Evolutionary conservation across 2,888 invertebrate genomes (phyloP).

Genomic region (Cyclophora albipunctata): DNA sequence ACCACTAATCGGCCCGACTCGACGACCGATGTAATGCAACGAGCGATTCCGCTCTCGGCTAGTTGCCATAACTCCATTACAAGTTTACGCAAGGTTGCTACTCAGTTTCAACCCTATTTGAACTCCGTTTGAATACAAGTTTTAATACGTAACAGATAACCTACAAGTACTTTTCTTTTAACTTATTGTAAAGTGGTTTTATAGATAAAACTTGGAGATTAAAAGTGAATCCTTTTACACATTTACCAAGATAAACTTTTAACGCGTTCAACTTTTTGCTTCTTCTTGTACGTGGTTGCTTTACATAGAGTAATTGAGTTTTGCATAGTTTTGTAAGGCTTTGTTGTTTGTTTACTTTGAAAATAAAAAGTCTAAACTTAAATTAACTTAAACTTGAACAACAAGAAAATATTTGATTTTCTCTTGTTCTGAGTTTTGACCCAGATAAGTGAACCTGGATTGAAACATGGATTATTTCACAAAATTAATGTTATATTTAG

Average conservation of each 20-base stretch:
- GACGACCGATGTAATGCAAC: background rate
- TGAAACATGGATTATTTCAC: too few relatives aligned
- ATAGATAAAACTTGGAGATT: background rate
- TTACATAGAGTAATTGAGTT: background rate
- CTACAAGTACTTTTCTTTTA: background rate
- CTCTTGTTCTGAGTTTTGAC: too few relatives aligned
- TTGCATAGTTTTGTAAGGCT: too few relatives aligned
- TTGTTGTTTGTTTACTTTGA: too few relatives aligned
- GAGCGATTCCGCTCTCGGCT: background rate
- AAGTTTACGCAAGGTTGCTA: background rate
- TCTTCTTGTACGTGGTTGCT: background rate
- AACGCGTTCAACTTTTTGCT: background rate
- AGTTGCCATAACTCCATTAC: background rate
- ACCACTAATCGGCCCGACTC: too few relatives aligned
- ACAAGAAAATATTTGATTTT: too few relatives aligned
- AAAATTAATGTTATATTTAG: too few relatives aligned
- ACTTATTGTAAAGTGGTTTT: background rate
- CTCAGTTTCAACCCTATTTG: too few relatives aligned
- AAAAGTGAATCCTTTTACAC: too few relatives aligned
- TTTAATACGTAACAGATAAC: background rate
- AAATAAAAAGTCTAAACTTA: too few relatives aligned
- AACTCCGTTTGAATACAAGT: background rate
- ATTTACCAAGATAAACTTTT: background rate
- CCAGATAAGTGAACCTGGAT: too few relatives aligned
- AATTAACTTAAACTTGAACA: too few relatives aligned